These are phyloP conservation scores for Drosophila mimica DNA, from an alignment of 2,888 invertebrate genomes.

Conservation along the genomic window DNA sequence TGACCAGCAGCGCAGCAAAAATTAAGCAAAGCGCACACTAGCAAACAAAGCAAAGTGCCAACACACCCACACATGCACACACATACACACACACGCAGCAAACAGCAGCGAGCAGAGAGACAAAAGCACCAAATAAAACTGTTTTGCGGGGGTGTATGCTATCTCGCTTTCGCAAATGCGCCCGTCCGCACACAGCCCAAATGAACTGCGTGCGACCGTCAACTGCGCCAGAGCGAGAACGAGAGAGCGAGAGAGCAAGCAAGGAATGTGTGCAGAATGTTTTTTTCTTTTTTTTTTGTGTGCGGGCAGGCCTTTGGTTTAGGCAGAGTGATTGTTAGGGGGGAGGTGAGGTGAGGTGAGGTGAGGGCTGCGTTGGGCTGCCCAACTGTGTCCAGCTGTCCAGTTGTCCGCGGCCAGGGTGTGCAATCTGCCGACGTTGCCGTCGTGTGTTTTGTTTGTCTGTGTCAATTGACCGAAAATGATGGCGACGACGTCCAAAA, in stretches of 20 bases:
- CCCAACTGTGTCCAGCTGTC: conserved; percentile 1
- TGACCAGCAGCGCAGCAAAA: conserved; percentile 51
- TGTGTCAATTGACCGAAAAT: conserved; percentile 77
- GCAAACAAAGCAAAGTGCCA: conserved; percentile 59
- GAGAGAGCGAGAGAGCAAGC: conserved; percentile 31
- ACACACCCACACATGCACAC: conserved; percentile 28
- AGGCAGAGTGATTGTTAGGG: conserved; percentile 7
- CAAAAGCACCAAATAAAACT: conserved; percentile 41
- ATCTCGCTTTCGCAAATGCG: conserved; percentile 35
- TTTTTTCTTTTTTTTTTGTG: conserved; percentile 8
- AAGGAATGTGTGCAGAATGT: conserved; percentile 53
- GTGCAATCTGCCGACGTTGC: conserved; percentile 38
- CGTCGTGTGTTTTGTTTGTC: conserved; percentile 42
- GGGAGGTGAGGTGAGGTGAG: background rate
- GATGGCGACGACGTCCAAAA: conserved; percentile 68
- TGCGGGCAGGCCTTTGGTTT: conserved; percentile 10
- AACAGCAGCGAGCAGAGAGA: conserved; percentile 16
- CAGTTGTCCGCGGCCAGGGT: conserved; percentile 31
- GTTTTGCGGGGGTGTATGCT: conserved; percentile 53
- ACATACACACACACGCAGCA: conserved; percentile 9
- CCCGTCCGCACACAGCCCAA: conserved; percentile 23
- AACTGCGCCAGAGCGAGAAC: conserved; percentile 11
- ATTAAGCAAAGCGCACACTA: conserved; percentile 59
- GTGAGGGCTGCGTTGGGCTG: conserved; percentile 7
- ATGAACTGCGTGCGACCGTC: conserved; percentile 46